Base-by-base conservation (phyloP, 2,888 invertebrate species). In the Yponomeuta plumbellus region DNA sequence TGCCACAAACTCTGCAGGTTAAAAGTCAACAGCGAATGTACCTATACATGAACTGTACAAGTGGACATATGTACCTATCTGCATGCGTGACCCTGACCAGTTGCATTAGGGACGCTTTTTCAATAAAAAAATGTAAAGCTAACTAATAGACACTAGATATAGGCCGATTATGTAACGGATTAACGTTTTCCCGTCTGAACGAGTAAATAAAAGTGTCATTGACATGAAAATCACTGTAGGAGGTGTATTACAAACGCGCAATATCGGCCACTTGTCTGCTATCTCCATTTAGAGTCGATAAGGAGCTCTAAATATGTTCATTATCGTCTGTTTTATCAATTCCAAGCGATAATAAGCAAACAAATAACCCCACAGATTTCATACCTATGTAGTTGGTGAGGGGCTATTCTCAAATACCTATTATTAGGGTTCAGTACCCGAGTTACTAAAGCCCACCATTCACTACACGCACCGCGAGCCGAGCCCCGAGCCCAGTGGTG, bases 271-370 rank as follows among this genome's bases (percentile, higher is more conserved):
- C 44, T 52, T 17, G 44, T 17, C 34, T 52, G 44, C 17, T 52
- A 52, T 52, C 17, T 52, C 44, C 17, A 17, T 52, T 6, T 34
- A 8, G 34, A 52, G 44, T 52, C 44, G 44, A 52, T 52, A 52
- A 52, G 44, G 3, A 17, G 44, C 44, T 52, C 44, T 52, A 52
- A 52, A 52, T 52, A 52, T 17, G 44, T 17, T 52, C 13, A 52
- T 52, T 52, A 52, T 52, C 44, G 17, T 52, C 17, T 52, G 44
- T 52, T 52, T 52, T 52, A 52, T 52, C 44, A 52, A 52, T 52
- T 52, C 17, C 17, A 6, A 52, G 44, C 17, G 44, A 52, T 52
- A 52, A 52, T 52, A 17, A 5, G 13, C 17, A 2, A 5, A 17
- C 44, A 52, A 52, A 52, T 52, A 52, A 52, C 44, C 17, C 5